Evolutionary conservation across 2,113 vertebrate genomes (phyloP).

Genomic region (Dromaius novaehollandiae): DNA sequence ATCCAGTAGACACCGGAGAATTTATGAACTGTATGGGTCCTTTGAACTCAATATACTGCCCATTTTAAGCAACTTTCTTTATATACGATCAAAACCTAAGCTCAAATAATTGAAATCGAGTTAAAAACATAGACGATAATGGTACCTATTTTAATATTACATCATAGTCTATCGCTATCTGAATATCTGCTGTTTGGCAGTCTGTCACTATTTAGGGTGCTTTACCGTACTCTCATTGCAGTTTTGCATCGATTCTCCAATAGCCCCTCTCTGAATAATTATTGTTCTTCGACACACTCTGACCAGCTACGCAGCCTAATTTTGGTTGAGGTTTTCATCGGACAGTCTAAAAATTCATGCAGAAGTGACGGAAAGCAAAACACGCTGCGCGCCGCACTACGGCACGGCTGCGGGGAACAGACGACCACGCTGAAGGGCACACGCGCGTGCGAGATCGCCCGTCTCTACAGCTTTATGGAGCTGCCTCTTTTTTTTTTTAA

Average conservation of each 20-base stretch:
- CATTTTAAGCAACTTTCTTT: slow-evolving; percentile 82
- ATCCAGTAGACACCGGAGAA: slow-evolving; percentile 85
- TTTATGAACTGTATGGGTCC: slow-evolving; percentile 86
- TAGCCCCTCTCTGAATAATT: slow-evolving; percentile 40
- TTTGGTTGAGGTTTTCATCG: background rate
- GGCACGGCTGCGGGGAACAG: background rate
- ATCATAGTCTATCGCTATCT: background rate
- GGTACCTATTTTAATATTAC: slow-evolving; percentile 26
- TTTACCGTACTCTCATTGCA: background rate
- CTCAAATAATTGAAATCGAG: slow-evolving; percentile 48
- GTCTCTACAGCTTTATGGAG: background rate
- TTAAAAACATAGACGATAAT: background rate
- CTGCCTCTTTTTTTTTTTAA: background rate
- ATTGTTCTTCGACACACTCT: slow-evolving; percentile 31
- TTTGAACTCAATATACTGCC: slow-evolving; percentile 83
- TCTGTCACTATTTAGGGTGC: background rate
- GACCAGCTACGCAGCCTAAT: background rate
- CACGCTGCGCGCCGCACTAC: background rate
- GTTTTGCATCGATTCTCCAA: background rate
- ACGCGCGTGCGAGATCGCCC: background rate
- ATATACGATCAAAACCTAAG: slow-evolving; percentile 64
- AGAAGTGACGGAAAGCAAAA: slow-evolving; percentile 27
- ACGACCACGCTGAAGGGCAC: background rate
- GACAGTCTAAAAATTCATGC: background rate
- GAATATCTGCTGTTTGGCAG: background rate